phyloP scores from a whole-genome alignment of 2,797 vertebrate genomes.

The Cottoperca gobio region DNA sequence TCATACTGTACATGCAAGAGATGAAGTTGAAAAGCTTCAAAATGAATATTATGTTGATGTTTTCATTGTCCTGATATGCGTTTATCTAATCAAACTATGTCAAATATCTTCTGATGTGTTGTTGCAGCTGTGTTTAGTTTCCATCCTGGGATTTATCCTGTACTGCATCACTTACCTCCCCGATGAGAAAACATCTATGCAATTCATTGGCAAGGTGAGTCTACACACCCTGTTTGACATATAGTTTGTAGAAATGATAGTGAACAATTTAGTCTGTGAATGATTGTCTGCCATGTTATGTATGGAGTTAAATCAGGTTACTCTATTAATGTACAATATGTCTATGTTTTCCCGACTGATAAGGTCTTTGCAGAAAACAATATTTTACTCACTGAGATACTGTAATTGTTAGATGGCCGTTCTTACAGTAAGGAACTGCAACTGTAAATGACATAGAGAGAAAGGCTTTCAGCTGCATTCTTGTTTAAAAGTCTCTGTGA shows the following conservation, averaged over 20 bases:
- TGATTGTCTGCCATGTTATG: not conserved
- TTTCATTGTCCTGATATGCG: not conserved
- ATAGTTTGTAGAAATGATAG: not conserved
- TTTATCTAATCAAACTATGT: conserved; percentile 14
- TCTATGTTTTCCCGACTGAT: not conserved
- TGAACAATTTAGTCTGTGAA: not conserved
- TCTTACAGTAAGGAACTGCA: not conserved
- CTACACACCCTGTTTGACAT: not conserved
- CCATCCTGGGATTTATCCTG: conserved; percentile 91
- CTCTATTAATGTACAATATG: not conserved
- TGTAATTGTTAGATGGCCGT: conserved; percentile 4
- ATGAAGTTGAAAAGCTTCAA: not conserved
- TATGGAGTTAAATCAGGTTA: not conserved
- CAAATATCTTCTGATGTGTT: conserved; percentile 26
- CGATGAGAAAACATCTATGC: conserved; percentile 90
- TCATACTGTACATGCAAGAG: not conserved
- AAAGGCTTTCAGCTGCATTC: conserved; percentile 32
- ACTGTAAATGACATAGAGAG: conserved; percentile 4
- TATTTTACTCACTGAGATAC: not conserved
- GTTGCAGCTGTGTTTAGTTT: conserved; percentile 90
- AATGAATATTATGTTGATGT: conserved; percentile 2
- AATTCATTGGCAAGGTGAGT: conserved; percentile 93
- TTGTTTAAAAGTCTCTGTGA: conserved; percentile 41
- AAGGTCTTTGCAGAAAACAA: conserved; percentile 19
- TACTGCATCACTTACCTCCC: conserved; percentile 91